Evolutionary conservation across 2,888 invertebrate species (phyloP), one percentile per base, ranked within the genome.

Genomic region (Biston stratarius): DNA sequence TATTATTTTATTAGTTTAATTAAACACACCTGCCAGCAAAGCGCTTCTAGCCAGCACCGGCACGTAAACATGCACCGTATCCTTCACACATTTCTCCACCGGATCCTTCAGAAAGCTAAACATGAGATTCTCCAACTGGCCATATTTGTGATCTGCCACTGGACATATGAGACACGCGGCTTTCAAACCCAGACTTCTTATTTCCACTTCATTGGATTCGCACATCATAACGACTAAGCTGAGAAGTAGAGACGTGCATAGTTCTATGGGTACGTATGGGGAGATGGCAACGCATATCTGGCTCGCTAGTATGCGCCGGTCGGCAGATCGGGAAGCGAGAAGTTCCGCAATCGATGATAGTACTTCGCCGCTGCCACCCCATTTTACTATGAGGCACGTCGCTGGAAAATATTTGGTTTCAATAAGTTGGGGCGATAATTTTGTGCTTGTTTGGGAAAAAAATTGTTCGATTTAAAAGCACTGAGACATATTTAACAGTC

Each of bases 141-240:
- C 80, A 67, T 93, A 93, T 70, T 94, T 94, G 66, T 93, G 89
- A 15, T 92, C 90, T 0, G 92, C 90, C 0, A 93, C 90, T 0
- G 92, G 90, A 69, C 91, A 91, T 66, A 93, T 86, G 0, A 94
- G 74, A 64, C 91, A 91, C 0, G 92, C 92, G 0, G 93, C 83
- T 64, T 90, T 91, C 0, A 94, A 75, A 0, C 94, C 94, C 6
- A 93, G 74, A 42, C 81, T 75, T 45, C 94, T 78, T 11, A 94
- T 88, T 61, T 92, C 92, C 0, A 81, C 68, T 72, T 94, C 94
- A 58, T 87, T 90, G 0, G 93, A 92, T 67, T 94, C 94, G 48
- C 94, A 94, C 94, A 94, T 94, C 10, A 94, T 81, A 40, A 89
- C 67, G 0, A 93, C 92, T 33, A 94, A 77, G 69, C 94, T 94